These are phyloP conservation scores for Rhodeus uyekii DNA, from an alignment of 2,797 vertebrate species.

Conservation along the genomic window DNA sequence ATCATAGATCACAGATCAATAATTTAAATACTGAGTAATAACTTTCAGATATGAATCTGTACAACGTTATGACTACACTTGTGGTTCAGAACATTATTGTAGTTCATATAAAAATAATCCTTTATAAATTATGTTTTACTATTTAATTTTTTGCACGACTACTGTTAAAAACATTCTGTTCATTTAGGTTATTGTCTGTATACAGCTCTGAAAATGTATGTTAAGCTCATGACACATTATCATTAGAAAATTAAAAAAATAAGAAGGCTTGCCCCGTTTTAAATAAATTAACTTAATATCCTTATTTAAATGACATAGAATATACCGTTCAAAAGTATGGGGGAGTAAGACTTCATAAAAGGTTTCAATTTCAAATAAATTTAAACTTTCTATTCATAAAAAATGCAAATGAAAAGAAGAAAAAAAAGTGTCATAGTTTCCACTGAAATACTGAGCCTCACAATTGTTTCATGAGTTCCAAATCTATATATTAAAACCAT, in stretches of 20 bases:
- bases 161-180: neutral
- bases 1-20: neutral
- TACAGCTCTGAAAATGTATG: neutral
- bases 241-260: neutral
- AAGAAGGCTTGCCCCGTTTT: neutral
- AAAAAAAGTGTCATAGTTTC: neutral
- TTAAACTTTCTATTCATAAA: neutral
- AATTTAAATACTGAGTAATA: slow-evolving; percentile 4
- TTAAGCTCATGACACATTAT: neutral
- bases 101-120: neutral
- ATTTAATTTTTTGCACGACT: neutral
- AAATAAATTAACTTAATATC: neutral
- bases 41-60: neutral
- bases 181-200: neutral
- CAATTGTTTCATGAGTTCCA: neutral
- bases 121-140: neutral
- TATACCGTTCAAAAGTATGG: neutral
- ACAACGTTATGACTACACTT: neutral
- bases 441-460: neutral
- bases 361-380: neutral
- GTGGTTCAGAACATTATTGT: neutral
- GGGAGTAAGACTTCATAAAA: neutral
- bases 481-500: too few species aligned
- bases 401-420: too few species aligned
- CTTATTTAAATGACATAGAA: neutral